These are phyloP conservation scores for Jaculus jaculus DNA, from an alignment of 2,113 vertebrate species.

Conservation along the genomic window DNA sequence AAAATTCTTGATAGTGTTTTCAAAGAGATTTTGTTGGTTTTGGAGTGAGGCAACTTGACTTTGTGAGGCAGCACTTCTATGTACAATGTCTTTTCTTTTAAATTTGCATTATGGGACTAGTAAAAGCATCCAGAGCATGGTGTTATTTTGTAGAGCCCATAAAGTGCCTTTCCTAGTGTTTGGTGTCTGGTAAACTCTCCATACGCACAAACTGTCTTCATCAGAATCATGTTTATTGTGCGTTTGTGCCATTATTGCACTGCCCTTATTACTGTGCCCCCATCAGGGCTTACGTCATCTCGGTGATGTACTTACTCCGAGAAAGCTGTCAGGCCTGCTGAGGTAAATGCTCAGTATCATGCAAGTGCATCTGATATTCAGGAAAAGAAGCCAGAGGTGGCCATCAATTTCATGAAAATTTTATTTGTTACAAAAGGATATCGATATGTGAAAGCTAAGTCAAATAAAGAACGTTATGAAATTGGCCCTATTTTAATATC, in stretches of 20 bases:
- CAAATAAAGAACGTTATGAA: conserved; percentile 67
- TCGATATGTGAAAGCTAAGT: conserved; percentile 53
- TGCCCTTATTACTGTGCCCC: not conserved
- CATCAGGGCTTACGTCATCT: not conserved
- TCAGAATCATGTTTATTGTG: not conserved
- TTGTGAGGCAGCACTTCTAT: not conserved
- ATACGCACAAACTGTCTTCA: not conserved
- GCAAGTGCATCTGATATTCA: not conserved
- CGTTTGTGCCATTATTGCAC: too few relatives aligned
- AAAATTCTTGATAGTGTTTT: conserved; percentile 25
- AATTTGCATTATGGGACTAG: not conserved
- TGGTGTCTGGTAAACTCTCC: not conserved
- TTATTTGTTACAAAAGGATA: conserved; percentile 50
- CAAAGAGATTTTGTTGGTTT: not conserved
- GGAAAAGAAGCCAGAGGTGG: conserved; percentile 19
- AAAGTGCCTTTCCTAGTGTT: not conserved
- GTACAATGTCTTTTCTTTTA: not conserved
- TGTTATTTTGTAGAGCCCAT: not conserved
- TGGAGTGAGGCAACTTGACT: not conserved
- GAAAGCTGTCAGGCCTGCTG: not conserved
- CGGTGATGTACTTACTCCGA: not conserved
- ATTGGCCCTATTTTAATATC: conserved; percentile 68
- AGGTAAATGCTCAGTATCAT: not conserved
- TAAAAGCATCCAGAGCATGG: not conserved
- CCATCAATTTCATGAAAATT: conserved; percentile 33